phyloP scores from a whole-genome alignment of 35 echinoderm and acorn worm species.

The Chiridota heheva region DNA sequence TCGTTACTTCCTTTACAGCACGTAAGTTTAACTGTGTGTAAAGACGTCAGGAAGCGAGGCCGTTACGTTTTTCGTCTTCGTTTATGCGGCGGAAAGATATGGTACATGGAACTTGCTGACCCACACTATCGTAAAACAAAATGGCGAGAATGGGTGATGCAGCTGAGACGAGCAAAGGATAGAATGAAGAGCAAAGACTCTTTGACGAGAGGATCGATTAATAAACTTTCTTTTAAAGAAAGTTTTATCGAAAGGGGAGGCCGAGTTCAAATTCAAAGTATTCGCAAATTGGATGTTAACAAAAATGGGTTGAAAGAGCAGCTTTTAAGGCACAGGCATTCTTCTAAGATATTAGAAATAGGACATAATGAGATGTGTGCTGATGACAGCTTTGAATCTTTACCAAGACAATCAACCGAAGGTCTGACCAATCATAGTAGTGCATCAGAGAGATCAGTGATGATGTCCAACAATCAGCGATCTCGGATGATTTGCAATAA shows the following conservation, averaged over 20 bases:
- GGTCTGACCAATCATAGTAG: no score
- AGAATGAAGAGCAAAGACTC: conserved; percentile 5
- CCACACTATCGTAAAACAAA: conserved; percentile 21
- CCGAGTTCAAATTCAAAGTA: background rate
- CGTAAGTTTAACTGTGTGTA: conserved; percentile 20
- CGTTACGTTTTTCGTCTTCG: conserved; percentile 11
- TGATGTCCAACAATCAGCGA: no score
- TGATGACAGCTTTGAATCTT: no score
- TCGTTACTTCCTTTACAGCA: conserved; percentile 28
- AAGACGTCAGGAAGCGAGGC: conserved; percentile 15
- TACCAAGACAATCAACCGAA: no score
- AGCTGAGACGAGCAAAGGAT: conserved; percentile 39
- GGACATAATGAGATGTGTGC: no score
- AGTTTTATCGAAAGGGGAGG: background rate
- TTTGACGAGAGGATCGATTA: background rate
- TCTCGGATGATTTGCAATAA: no score
- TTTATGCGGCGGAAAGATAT: conserved; percentile 39
- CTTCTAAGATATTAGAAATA: no score
- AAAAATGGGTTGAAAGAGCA: no score
- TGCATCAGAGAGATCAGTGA: no score
- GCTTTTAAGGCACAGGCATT: no score
- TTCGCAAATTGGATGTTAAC: background rate
- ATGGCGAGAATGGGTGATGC: conserved; percentile 66
- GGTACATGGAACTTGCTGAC: conserved; percentile 78
- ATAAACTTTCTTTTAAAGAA: background rate